phyloP scores from a whole-genome alignment of 2,888 invertebrate species.

The Corythucha ciliata region DNA sequence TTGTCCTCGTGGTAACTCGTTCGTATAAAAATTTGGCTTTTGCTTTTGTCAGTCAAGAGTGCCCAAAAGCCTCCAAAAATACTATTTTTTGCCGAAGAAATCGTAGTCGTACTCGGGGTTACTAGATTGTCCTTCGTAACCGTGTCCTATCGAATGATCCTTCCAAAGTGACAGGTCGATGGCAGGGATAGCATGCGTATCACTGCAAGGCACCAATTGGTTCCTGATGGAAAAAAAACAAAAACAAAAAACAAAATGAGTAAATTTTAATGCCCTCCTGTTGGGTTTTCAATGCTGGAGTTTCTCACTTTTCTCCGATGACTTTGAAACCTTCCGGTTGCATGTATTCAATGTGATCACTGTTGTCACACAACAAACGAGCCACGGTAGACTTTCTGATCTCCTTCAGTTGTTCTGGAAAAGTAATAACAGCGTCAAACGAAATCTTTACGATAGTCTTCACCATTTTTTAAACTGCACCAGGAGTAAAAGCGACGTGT shows the following conservation, averaged over 20 bases:
- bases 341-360: constrained; percentile 55
- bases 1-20: too few relatives aligned
- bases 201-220: constrained; percentile 46
- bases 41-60: background rate
- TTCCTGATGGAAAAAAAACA: constrained; percentile 44
- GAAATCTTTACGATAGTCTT: too few relatives aligned
- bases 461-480: constrained; percentile 44
- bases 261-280: background rate
- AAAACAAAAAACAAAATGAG: background rate
- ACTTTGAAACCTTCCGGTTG: constrained; percentile 52
- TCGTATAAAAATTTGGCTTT: background rate
- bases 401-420: constrained; percentile 57
- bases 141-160: constrained; percentile 39
- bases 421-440: constrained; percentile 6
- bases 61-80: background rate
- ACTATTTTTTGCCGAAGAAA: background rate
- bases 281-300: background rate
- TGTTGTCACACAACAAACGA: constrained; percentile 71
- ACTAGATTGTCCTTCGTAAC: too few relatives aligned
- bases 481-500: constrained; percentile 52
- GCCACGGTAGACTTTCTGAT: constrained; percentile 69
- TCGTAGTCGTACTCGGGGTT: too few relatives aligned
- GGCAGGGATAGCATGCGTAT: constrained; percentile 44
- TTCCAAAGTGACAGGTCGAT: constrained; percentile 49
- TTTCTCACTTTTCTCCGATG: constrained; percentile 36